Conservation (phyloP, 2,888 invertebrate genomes). For the Drosophila atroscutellata region DNA sequence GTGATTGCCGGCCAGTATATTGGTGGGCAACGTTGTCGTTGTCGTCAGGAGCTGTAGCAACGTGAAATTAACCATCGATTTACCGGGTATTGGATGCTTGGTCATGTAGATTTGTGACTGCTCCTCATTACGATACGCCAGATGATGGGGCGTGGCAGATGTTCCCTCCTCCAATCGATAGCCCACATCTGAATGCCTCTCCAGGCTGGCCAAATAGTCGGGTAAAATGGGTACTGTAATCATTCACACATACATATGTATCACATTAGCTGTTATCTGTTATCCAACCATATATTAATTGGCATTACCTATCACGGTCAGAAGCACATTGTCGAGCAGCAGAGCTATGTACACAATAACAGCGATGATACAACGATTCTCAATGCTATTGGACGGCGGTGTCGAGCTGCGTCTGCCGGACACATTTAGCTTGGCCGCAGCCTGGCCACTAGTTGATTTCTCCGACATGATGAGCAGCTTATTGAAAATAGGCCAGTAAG, state of each 20-base stretch:
- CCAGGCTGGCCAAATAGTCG: constrained; percentile 88
- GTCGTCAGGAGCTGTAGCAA: constrained; percentile 65
- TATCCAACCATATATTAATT: constrained; percentile 13
- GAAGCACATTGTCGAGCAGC: constrained; percentile 93
- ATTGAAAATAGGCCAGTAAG: constrained; percentile 31
- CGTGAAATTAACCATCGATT: constrained; percentile 83
- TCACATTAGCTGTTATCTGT: constrained; percentile 12
- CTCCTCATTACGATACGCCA: constrained; percentile 77
- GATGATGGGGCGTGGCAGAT: constrained; percentile 61
- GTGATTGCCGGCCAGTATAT: constrained; percentile 35
- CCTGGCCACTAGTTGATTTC: constrained; percentile 46
- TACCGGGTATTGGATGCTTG: constrained; percentile 85
- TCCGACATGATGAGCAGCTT: constrained; percentile 52
- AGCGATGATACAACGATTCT: constrained; percentile 84
- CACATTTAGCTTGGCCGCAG: constrained; percentile 52
- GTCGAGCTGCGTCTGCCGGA: constrained; percentile 50
- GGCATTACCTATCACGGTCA: constrained; percentile 94
- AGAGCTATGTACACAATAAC: constrained; percentile 90
- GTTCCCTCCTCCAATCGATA: constrained; percentile 29
- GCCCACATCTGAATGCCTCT: constrained; percentile 74
- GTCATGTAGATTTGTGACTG: constrained; percentile 74
- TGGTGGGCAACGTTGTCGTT: constrained; percentile 46
- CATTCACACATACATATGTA: neutral
- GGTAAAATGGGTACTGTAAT: constrained; percentile 92
- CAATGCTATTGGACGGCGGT: constrained; percentile 54